Conservation (phyloP, 2,797 vertebrate species). For the Chelon auratus region DNA sequence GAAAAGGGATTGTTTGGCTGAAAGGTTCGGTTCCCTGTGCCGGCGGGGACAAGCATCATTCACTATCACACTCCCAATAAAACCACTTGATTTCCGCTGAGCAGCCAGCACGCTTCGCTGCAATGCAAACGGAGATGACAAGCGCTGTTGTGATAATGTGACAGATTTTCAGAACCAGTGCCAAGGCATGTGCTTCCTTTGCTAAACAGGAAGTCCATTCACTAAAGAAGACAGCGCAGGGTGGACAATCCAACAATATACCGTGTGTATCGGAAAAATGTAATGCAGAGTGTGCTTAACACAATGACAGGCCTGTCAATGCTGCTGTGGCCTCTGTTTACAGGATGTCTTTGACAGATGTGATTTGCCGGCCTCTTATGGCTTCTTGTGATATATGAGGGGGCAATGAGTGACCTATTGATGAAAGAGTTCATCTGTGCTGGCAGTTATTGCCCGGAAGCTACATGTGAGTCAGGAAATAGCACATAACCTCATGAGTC, state of each 20-base stretch:
- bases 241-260: conserved; percentile 10
- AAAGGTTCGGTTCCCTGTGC: conserved; percentile 45
- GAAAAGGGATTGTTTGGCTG: conserved; percentile 49
- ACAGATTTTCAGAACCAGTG: conserved; percentile 52
- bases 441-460: conserved; percentile 54
- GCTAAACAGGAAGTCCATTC: conserved; percentile 64
- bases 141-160: conserved; percentile 38
- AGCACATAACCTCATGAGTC: conserved; percentile 60
- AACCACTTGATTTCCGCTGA: conserved; percentile 33
- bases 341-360: conserved; percentile 32
- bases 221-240: conserved; percentile 38
- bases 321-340: conserved; percentile 24
- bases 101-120: conserved; percentile 26
- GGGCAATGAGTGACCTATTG: conserved; percentile 52
- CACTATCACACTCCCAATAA: conserved; percentile 48
- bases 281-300: conserved; percentile 11
- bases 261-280: conserved; percentile 13
- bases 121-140: conserved; percentile 46
- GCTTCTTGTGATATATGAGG: conserved; percentile 43
- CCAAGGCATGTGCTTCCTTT: conserved; percentile 39
- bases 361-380: conserved; percentile 35
- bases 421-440: conserved; percentile 58
- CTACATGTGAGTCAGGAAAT: conserved; percentile 27
- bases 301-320: conserved; percentile 24
- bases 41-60: conserved; percentile 51